phyloP scores from a whole-genome alignment of 2,113 vertebrate species.

The Trinectes maculatus region DNA sequence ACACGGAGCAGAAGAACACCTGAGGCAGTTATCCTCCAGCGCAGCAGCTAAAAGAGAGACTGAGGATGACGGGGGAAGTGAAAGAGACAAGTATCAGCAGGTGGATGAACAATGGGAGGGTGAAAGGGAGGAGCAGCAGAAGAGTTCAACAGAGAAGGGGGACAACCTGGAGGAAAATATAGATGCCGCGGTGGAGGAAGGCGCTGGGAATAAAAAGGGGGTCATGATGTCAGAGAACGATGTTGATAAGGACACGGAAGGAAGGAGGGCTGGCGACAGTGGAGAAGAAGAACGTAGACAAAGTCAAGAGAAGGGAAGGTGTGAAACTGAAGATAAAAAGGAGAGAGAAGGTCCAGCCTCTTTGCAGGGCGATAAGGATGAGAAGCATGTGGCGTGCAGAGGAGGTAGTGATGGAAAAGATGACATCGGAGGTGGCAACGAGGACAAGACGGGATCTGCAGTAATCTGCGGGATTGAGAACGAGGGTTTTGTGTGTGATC shows the following conservation, averaged over 20 bases:
- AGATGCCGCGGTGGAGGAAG: slow-evolving; percentile 17
- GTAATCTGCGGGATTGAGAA: slow-evolving; percentile 84
- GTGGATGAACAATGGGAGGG: slow-evolving; percentile 53
- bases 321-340: background rate
- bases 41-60: background rate
- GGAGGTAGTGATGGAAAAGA: slow-evolving; percentile 11
- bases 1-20: slow-evolving; percentile 26
- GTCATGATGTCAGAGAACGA: slow-evolving; percentile 38
- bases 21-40: slow-evolving; percentile 33
- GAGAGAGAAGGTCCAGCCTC: background rate
- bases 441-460: slow-evolving; percentile 47
- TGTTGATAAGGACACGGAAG: slow-evolving; percentile 8
- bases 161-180: background rate
- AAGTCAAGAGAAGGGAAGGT: background rate
- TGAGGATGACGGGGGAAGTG: slow-evolving; percentile 7
- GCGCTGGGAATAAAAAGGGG: slow-evolving; percentile 20
- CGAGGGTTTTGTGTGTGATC: slow-evolving; percentile 82
- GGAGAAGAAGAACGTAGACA: background rate
- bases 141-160: slow-evolving; percentile 30
- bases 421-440: slow-evolving; percentile 20
- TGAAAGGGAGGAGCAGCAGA: slow-evolving; percentile 53
- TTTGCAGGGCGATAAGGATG: background rate
- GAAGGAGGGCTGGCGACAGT: background rate
- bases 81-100: slow-evolving; percentile 62
- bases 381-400: background rate